These are phyloP conservation scores for Pseudomyrmex flavicornis DNA, from an alignment of 1,140 invertebrate genomes.

Conservation along the genomic window DNA sequence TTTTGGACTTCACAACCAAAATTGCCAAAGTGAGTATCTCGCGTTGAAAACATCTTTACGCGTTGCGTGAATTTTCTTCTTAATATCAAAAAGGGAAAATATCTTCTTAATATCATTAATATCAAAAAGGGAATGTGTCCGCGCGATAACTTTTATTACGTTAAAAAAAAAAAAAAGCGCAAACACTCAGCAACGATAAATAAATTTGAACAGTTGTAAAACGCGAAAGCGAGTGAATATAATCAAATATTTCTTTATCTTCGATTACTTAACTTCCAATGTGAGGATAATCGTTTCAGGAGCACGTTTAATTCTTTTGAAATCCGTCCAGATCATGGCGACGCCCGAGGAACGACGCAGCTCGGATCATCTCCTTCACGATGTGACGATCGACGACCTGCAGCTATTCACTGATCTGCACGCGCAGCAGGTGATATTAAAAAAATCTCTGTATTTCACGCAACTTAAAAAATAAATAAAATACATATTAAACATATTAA, in stretches of 20 bases:
- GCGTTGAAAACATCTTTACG: background rate
- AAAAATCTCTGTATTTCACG: no score
- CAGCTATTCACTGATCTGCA: conserved; percentile 83
- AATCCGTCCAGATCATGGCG: conserved; percentile 88
- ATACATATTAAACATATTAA: conserved; percentile 15
- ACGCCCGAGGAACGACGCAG: conserved; percentile 90
- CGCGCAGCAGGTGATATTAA: conserved; percentile 79
- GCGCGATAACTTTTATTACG: background rate
- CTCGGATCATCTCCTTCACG: conserved; percentile 90
- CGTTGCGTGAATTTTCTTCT: background rate
- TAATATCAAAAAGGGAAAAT: background rate
- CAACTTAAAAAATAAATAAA: background rate
- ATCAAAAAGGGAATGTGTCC: no score
- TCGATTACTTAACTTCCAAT: conserved; percentile 27
- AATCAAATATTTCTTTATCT: background rate
- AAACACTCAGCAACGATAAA: no score
- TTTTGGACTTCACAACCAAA: conserved; percentile 89
- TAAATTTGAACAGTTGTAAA: background rate
- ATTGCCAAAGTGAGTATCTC: conserved; percentile 87
- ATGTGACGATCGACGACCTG: conserved; percentile 89
- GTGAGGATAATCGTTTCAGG: conserved; percentile 33
- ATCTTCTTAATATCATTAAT: no score
- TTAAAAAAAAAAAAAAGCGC: no score
- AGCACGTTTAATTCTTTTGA: conserved; percentile 58
- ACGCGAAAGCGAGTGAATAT: background rate